Evolutionary conservation across 2,113 vertebrate genomes (phyloP), one percentile per base, ranked within the genome.

Genomic region (Octodon degus): DNA sequence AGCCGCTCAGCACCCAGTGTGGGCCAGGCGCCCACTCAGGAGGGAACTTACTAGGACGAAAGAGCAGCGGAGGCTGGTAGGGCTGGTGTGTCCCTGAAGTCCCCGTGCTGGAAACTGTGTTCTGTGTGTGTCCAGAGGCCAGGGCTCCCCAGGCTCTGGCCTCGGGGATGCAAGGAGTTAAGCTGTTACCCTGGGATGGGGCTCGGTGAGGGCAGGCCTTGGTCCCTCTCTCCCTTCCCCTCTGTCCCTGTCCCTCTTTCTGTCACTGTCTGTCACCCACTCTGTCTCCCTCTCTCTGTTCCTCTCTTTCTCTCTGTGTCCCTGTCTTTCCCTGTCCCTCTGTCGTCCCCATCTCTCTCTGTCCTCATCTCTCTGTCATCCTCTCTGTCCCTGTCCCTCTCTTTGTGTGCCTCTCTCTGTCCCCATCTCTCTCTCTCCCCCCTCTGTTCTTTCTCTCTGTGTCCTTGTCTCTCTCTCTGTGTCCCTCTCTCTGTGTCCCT

Each of bases 1-100:
- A 25, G 2, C 40, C 25, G 7, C 2, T 6, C 40, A 47, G 74
- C 25, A 30, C 12, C 72, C 12, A 22, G 8, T 5, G 16, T 8
- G 55, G n/a, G 9, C 32, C 55, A n/a, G 79, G 34, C 6, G 5
- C n/a, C n/a, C 17, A 20, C 50, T 0, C 0, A 0, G 58, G 53
- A 11, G 0, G 1, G 2, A 13, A 60, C 17, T 81, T 34, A 8
- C 3, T 55, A 40, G 34, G 11, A 32, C 12, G 13, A 13, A 53
- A 50, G 70, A 76, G 63, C 70, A 60, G 16, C n/a, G 17, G 43
- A 22, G 7, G 17, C 19, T 13, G 19, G 47, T 50, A 7, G 20
- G 53, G 13, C 22, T 50, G 40, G 11, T 1, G 8, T 37, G 43
- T 72, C 7, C 55, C 53, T 0, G 10, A 2, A 60, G 6, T 37